These are phyloP conservation scores for Coracias cyanogaster DNA, from an alignment of 2,797 vertebrate species.

Conservation along the genomic window DNA sequence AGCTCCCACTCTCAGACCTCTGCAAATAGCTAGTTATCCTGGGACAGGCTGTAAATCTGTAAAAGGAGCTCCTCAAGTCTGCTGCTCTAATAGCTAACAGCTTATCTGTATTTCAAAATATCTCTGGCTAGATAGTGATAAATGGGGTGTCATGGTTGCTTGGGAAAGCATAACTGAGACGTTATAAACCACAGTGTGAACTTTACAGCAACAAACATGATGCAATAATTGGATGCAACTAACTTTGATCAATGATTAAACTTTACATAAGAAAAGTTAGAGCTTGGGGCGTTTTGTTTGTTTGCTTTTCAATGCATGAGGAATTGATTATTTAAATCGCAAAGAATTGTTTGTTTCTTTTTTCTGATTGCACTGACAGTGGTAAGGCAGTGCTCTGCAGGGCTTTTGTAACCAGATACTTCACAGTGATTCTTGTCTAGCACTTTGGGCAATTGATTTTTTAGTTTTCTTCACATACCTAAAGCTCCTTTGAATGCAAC, in stretches of 20 bases:
- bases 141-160: conserved; percentile 71
- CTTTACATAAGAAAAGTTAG: conserved; percentile 74
- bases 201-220: conserved; percentile 54
- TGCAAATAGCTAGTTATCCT: neutral
- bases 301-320: conserved; percentile 63
- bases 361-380: neutral
- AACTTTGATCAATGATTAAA: conserved; percentile 83
- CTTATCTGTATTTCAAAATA: conserved; percentile 77
- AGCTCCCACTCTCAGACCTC: neutral
- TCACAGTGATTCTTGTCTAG: neutral
- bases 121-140: conserved; percentile 78
- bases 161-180: conserved; percentile 49
- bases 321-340: conserved; percentile 60
- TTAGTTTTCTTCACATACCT: conserved; percentile 21
- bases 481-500: neutral
- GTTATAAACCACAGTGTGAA: conserved; percentile 21
- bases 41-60: conserved; percentile 69
- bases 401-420: neutral
- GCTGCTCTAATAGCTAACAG: conserved; percentile 62
- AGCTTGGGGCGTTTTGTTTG: conserved; percentile 37
- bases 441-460: neutral
- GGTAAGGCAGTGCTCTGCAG: neutral
- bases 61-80: conserved; percentile 15
- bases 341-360: conserved; percentile 2
- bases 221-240: conserved; percentile 32